Percentiles rank a stretch among this genome's conserved stretches.
These are phyloP conservation scores for Amphipoea lucens DNA, from an alignment of 2,888 invertebrate genomes.

Conservation along the genomic window DNA sequence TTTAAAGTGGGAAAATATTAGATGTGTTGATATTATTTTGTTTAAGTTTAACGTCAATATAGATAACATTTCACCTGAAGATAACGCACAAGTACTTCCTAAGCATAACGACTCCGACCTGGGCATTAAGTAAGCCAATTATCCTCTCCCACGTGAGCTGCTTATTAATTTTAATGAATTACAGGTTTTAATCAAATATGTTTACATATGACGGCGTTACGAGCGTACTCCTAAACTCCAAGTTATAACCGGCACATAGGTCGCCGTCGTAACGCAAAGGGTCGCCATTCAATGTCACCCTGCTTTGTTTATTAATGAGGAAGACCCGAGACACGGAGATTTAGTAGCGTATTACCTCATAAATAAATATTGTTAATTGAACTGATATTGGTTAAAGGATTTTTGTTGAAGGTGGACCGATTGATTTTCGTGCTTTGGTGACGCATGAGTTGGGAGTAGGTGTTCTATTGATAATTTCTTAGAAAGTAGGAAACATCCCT, in stretches of 20 bases:
- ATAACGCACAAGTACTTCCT: conserved; percentile 20
- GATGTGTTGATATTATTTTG: neutral
- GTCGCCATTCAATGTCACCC: conserved; percentile 56
- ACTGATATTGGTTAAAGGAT: conserved; percentile 65
- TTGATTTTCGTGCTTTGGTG: conserved; percentile 13
- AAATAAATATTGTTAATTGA: conserved; percentile 80
- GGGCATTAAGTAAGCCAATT: conserved; percentile 41
- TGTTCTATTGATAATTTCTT: neutral
- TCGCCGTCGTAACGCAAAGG: conserved; percentile 53
- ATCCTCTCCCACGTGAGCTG: conserved; percentile 39
- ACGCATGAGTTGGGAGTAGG: neutral
- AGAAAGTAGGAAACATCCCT: neutral
- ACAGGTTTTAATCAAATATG: conserved; percentile 69
- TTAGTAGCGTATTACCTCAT: conserved; percentile 80
- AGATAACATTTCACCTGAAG: conserved; percentile 12
- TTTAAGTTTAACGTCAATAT: neutral
- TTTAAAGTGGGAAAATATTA: neutral
- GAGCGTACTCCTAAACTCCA: conserved; percentile 50
- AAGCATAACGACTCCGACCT: conserved; percentile 24
- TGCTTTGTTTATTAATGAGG: conserved; percentile 77
- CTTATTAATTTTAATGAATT: conserved; percentile 62
- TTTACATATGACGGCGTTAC: conserved; percentile 65
- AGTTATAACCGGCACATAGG: conserved; percentile 64
- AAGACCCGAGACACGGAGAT: conserved; percentile 76
- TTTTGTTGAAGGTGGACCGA: neutral